A percentile compares a stretch with the other conserved stretches of the same genome.
phyloP scores from a whole-genome alignment of 2,113 vertebrate genomes.

The Mesocricetus auratus region DNA sequence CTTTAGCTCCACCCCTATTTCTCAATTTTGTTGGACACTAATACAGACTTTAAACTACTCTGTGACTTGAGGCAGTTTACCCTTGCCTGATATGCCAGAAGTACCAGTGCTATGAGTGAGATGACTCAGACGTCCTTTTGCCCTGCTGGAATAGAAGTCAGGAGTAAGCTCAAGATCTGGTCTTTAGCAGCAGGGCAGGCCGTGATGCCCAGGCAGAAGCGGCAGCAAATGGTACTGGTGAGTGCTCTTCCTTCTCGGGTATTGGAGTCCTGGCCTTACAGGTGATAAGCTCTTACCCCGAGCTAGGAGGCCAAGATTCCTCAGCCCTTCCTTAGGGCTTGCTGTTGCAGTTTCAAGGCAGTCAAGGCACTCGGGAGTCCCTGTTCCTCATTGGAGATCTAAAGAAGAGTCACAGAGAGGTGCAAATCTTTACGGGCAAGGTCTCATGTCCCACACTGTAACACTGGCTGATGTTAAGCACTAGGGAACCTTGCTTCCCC shows the following conservation, averaged over 20 bases:
- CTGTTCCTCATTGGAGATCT: background rate
- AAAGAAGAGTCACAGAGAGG: background rate
- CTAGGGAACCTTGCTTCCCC: background rate
- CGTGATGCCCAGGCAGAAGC: background rate
- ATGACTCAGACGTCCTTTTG: background rate
- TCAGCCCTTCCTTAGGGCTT: background rate
- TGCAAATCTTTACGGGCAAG: background rate
- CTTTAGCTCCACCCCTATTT: background rate
- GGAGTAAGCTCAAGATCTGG: background rate
- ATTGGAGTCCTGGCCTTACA: background rate
- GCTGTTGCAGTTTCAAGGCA: background rate
- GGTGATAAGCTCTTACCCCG: background rate
- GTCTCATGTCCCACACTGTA: background rate
- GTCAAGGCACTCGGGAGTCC: background rate
- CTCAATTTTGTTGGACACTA: background rate
- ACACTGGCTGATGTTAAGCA: background rate
- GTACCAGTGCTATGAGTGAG: background rate
- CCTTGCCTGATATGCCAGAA: background rate
- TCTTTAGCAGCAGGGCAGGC: background rate
- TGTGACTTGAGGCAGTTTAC: background rate
- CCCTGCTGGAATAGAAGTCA: background rate
- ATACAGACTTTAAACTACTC: background rate
- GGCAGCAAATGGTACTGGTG: background rate
- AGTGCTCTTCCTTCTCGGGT: background rate
- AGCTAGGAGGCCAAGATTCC: background rate